These are phyloP conservation scores for Ceryle rudis DNA, from an alignment of 2,797 vertebrate species.

Conservation along the genomic window DNA sequence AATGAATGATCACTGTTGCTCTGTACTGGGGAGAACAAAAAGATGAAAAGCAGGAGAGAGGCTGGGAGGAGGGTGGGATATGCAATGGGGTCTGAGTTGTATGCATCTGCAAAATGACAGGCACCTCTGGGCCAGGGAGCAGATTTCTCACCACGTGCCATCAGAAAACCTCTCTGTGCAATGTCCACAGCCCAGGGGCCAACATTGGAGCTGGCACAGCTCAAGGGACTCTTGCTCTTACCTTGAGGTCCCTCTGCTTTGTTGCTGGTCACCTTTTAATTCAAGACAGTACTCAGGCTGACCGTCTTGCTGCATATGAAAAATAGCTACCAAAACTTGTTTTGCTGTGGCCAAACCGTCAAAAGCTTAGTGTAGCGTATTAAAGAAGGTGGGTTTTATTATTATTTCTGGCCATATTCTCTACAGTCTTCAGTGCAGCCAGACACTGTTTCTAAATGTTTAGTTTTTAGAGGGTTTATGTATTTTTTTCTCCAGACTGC, in stretches of 20 bases:
- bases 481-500: not conserved
- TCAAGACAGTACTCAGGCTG: not conserved
- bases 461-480: not conserved
- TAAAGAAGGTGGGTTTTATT: not conserved
- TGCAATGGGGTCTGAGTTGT: not conserved
- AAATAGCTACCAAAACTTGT: not conserved
- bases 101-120: not conserved
- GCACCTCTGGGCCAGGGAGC: not conserved
- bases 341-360: not conserved
- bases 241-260: not conserved
- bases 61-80: not conserved
- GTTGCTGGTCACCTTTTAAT: not conserved
- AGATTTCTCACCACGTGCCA: not conserved
- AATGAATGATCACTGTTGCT: not conserved
- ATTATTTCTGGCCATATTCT: not conserved
- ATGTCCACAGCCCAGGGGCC: rapidly evolving
- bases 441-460: not conserved
- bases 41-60: not conserved
- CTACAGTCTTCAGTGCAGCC: not conserved
- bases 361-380: not conserved
- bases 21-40: not conserved
- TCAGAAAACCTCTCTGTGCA: not conserved
- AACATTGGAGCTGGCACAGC: not conserved
- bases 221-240: not conserved
- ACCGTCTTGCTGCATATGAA: not conserved